These are phyloP conservation scores for Hedychridium roseum DNA, from an alignment of 2,888 invertebrate species.

Conservation along the genomic window DNA sequence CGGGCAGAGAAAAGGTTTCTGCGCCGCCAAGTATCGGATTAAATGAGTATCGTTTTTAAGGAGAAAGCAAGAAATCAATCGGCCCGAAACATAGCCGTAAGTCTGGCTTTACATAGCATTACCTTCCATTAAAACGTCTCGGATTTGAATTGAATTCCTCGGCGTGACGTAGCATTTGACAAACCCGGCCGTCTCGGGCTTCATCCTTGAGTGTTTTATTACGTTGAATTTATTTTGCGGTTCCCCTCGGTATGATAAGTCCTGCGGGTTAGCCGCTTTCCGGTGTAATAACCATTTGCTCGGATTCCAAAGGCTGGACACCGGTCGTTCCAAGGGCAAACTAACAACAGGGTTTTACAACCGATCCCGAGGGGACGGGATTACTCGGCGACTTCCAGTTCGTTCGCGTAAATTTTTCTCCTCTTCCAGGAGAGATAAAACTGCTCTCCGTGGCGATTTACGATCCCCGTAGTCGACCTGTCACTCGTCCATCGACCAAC, in stretches of 20 bases:
- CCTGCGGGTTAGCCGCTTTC: conserved; percentile 24
- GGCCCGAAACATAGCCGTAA: too few relatives aligned
- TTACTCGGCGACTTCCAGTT: conserved; percentile 23
- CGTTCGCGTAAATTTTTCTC: conserved; percentile 18
- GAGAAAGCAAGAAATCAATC: too few relatives aligned
- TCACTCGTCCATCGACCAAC: too few relatives aligned
- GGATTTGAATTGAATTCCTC: too few relatives aligned
- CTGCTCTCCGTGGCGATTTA: conserved; percentile 8
- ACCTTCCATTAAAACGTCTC: too few relatives aligned
- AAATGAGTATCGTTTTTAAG: too few relatives aligned
- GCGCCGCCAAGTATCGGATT: too few relatives aligned
- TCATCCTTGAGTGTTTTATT: conserved; percentile 16
- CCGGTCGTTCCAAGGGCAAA: conserved; percentile 18
- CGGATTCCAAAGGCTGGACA: conserved; percentile 24
- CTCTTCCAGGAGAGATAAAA: conserved; percentile 16
- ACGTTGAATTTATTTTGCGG: conserved; percentile 21
- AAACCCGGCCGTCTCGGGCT: too few relatives aligned
- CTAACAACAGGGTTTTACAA: conserved; percentile 31
- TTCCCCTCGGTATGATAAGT: conserved; percentile 33
- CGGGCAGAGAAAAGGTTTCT: too few relatives aligned
- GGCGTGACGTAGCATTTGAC: too few relatives aligned
- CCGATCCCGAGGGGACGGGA: conserved; percentile 22
- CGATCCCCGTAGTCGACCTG: too few relatives aligned
- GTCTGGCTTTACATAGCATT: too few relatives aligned
- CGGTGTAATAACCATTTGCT: conserved; percentile 34